A percentile compares a stretch with the other conserved stretches of the same genome.
These are phyloP conservation scores for Sparidentex hasta DNA, from an alignment of 2,797 vertebrate species.

Conservation along the genomic window DNA sequence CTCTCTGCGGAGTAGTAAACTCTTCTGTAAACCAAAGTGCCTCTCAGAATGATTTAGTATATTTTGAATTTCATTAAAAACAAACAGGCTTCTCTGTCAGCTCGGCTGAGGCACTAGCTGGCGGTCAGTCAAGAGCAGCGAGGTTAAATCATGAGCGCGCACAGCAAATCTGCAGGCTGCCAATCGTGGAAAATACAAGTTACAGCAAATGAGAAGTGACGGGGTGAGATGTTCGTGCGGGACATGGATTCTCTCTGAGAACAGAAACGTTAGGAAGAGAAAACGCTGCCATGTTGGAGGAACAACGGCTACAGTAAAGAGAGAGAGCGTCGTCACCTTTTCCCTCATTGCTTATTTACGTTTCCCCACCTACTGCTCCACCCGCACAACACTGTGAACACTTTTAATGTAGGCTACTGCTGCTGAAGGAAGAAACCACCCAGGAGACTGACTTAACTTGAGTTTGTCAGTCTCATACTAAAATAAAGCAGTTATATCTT, in stretches of 20 bases:
- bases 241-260: not conserved
- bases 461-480: not conserved
- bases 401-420: not conserved
- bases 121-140: not conserved
- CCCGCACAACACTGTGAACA: not conserved
- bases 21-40: not conserved
- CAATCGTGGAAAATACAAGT: not conserved
- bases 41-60: conserved; percentile 8
- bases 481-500: not conserved
- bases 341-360: not conserved
- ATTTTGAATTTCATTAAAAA: conserved; percentile 28
- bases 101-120: not conserved
- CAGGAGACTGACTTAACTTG: not conserved
- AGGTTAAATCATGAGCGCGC: not conserved
- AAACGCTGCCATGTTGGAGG: not conserved
- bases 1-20: not conserved
- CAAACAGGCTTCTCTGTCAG: conserved; percentile 25
- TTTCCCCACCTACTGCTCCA: not conserved
- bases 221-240: not conserved
- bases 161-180: conserved; percentile 13
- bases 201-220: conserved; percentile 1
- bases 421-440: not conserved
- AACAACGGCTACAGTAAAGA: not conserved
- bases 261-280: too few relatives aligned
- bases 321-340: not conserved